Evolutionary conservation across 2,888 invertebrate genomes (phyloP).

Genomic region (Drosophila emarginata): DNA sequence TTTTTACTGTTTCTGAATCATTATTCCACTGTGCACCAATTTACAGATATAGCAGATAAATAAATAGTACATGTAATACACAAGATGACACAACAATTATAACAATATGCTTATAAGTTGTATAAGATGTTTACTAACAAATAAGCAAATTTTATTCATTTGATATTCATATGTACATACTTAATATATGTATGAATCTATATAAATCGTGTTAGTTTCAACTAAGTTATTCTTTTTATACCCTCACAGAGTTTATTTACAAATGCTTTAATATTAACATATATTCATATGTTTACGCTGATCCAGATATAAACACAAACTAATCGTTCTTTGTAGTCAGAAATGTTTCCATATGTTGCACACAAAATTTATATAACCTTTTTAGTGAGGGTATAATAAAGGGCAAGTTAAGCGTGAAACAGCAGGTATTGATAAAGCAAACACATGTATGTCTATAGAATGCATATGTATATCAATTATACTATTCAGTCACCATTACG

Average conservation of each 20-base stretch:
- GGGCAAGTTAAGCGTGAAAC: conserved; percentile 17
- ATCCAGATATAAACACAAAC: no score
- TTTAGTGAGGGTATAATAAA: background rate
- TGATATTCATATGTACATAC: background rate
- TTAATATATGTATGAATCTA: background rate
- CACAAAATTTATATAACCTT: background rate
- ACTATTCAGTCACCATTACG: conserved; percentile 29
- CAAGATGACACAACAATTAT: background rate
- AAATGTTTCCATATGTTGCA: background rate
- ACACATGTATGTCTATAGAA: no score
- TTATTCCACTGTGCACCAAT: background rate
- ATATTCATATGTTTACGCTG: background rate
- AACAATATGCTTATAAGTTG: background rate
- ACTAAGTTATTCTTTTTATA: background rate
- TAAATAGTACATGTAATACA: background rate
- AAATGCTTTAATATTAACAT: background rate
- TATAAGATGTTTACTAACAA: background rate
- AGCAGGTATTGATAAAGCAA: background rate
- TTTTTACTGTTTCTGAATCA: background rate
- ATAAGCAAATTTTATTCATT: background rate
- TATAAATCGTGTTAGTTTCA: background rate
- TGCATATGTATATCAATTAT: background rate
- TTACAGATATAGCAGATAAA: background rate
- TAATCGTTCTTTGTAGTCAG: no score
- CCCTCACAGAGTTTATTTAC: background rate